phyloP scores from a whole-genome alignment of 1,140 invertebrate genomes.

The Aethina tumida region DNA sequence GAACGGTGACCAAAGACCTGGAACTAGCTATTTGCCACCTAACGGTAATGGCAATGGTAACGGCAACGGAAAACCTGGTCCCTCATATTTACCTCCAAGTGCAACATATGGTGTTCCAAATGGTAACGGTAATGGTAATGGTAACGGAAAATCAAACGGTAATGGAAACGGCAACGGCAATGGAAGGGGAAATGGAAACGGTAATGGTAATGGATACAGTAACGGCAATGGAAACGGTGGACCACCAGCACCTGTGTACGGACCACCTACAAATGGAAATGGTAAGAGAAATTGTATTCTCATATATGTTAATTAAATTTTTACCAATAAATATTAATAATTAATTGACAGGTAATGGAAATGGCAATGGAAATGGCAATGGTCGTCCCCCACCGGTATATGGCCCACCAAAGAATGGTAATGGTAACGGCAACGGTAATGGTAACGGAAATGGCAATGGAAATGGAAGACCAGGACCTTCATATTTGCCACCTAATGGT shows the following conservation, averaged over 20 bases:
- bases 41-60: constrained; percentile 15
- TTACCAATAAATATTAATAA: too few relatives aligned
- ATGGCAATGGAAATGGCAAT: constrained; percentile 1
- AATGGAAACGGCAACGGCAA: constrained; percentile 7
- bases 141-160: constrained; percentile 19
- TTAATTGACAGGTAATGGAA: too few relatives aligned
- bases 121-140: constrained; percentile 16
- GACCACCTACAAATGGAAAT: constrained; percentile 9
- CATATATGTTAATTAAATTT: too few relatives aligned
- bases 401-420: too few relatives aligned
- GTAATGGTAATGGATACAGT: constrained; percentile 9
- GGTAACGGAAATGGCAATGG: constrained; percentile 13
- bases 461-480: constrained; percentile 6
- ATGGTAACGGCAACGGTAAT: constrained; percentile 11
- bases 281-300: too few relatives aligned
- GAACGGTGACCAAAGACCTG: constrained; percentile 17
- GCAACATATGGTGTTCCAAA: constrained; percentile 7
- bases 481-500: constrained; percentile 5
- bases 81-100: constrained; percentile 10
- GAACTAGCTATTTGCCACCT: constrained; percentile 22
- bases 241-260: constrained; percentile 2
- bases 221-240: constrained; percentile 3
- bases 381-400: too few relatives aligned
- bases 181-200: constrained; percentile 8
- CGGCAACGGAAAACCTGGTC: constrained; percentile 10